A percentile compares a stretch with the other conserved stretches of the same genome.
These are phyloP conservation scores for Pentalonia nigronervosa DNA, from an alignment of 1,140 invertebrate genomes.

Conservation along the genomic window DNA sequence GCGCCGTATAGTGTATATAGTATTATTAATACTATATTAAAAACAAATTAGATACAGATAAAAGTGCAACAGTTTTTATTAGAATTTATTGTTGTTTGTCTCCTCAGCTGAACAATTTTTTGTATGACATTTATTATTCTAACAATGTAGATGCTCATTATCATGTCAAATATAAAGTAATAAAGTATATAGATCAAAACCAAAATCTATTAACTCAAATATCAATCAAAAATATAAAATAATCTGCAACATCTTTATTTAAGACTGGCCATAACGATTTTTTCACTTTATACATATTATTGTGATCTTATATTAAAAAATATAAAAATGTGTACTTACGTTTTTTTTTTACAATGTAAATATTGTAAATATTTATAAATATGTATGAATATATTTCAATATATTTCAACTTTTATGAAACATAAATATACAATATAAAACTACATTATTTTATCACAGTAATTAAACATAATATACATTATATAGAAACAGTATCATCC, in stretches of 20 bases:
- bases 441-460: background rate
- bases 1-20: no score
- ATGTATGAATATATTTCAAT: background rate
- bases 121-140: background rate
- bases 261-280: background rate
- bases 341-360: background rate
- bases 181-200: background rate
- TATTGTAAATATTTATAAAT: background rate
- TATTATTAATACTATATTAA: no score
- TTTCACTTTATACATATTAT: background rate
- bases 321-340: background rate
- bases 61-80: background rate
- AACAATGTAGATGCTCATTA: background rate
- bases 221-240: background rate
- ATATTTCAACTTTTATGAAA: background rate
- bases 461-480: background rate
- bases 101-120: background rate
- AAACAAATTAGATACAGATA: background rate
- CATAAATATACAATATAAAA: background rate
- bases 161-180: background rate
- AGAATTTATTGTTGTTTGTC: background rate
- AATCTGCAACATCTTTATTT: background rate
- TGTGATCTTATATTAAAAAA: background rate
- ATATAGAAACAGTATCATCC: background rate
- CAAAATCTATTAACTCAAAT: constrained; percentile 23